Base-by-base conservation (phyloP, 2,888 invertebrate genomes). In the Polydrusus pterygomalis region DNA sequence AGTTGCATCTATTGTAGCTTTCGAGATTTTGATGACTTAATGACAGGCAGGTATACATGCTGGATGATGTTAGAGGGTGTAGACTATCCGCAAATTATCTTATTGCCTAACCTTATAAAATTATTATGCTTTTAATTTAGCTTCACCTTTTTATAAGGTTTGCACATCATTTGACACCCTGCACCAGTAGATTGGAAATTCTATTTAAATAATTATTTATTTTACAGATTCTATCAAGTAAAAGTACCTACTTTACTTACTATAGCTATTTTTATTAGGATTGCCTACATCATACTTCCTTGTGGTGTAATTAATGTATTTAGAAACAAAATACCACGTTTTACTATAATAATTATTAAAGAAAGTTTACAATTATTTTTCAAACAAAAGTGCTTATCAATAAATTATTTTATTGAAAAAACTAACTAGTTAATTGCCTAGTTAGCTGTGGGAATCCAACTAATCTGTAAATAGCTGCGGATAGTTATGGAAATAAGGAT, bases 21-120 rank as follows among this genome's bases (percentile, higher is more conserved):
- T 79, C 75, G 72, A 79, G 76, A 80, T 81, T 78, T 78, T 83
- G 84, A 84, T 80, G 82, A 83, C 84, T 84, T 82, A 83, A 84
- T 84, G 82, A 84, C 82, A 79, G 47, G 68, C 74, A 78, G 77
- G 74, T 75, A 72, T 68, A 34, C 47, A 58, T 17, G 56, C 25
- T 25, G 51, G 49, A 62, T 25, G 58, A 68, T 69, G 62, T 62
- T 65, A 68, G 17, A 68, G 38, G 34, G 62, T n/a, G n/a, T n/a
- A n/a, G n/a, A n/a, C n/a, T n/a, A n/a, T 76, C 72, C 54, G 56
- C 72, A 76, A 68, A 76, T 72, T 72, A 67, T 58, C 64, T 70
- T 62, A 40, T 70, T 20, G 18, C n/a, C 7, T 38, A 9, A 40
- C 13, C 17, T 45, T 13, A 45, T 64, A 9, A 47, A 64, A 47